Evolutionary conservation across 2,797 vertebrate genomes (phyloP), one percentile per base, ranked within the genome.

Genomic region (Aeoliscus strigatus): DNA sequence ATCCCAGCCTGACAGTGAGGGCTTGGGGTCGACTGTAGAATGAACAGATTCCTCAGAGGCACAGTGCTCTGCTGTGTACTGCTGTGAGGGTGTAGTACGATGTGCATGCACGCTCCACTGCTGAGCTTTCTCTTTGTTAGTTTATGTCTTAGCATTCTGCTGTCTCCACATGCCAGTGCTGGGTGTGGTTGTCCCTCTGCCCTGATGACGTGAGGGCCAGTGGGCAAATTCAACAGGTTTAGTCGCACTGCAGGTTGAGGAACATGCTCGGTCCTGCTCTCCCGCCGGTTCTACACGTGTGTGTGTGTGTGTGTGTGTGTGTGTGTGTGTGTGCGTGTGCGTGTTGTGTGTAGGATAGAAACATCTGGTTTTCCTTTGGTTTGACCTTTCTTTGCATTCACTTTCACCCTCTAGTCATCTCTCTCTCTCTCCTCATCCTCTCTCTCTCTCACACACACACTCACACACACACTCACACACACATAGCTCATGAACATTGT

Each of bases 101-200:
- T 39, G 4, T 15, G n/a, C 8, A 9, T 13, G 14, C 11, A 40
- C 25, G 35, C 12, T 5, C 30, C 5, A 10, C 37, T 53, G 38
- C 17, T 9, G 44, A 24, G 23, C 17, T 45, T 2, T 27, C 34
- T 7, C 17, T 39, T 43, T 37, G 16, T 38, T 51, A 28, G 18
- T 55, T 60, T 45, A 30, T 54, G 11, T 51, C 45, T 35, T 39
- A 38, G 37, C 32, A 8, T 48, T 56, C 18, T 43, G 27, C 38
- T 53, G 61, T 51, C 38, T 73, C 33, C 61, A 64, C 70, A 80
- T 84, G 44, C 75, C 80, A 50, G 36, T 0, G 1, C 34, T 64
- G 76, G 85, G 85, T 72, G 85, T 82, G 82, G 80, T 35, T 75
- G 70, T 81, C 77, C 70, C 50, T 60, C 66, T 49, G 64, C 64